These are phyloP conservation scores for Psittacula derbiana DNA, from an alignment of 2,797 vertebrate genomes.

Conservation along the genomic window DNA sequence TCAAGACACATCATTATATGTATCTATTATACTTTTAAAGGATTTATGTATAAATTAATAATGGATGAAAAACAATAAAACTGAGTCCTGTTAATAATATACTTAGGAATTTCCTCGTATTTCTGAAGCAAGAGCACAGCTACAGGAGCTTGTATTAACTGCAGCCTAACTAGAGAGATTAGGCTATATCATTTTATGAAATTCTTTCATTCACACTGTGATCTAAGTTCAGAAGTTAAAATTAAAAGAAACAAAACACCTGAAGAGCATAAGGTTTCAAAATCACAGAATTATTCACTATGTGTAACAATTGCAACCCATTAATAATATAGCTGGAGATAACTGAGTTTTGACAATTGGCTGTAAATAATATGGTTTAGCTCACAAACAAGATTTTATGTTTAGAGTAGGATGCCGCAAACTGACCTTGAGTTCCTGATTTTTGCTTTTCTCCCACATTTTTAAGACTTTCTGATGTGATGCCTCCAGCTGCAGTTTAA, in stretches of 20 bases:
- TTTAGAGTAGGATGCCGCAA: not conserved
- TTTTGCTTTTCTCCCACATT: conserved; percentile 67
- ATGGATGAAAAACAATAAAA: not conserved
- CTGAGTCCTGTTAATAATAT: not conserved
- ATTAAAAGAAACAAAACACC: not conserved
- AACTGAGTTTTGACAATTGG: not conserved
- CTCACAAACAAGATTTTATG: not conserved
- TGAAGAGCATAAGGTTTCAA: not conserved
- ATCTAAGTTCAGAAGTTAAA: not conserved
- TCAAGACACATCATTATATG: not conserved
- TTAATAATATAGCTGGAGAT: not conserved
- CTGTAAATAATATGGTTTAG: not conserved
- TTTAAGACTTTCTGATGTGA: conserved; percentile 66
- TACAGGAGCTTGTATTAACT: not conserved
- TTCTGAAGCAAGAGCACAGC: not conserved
- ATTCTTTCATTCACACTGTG: not conserved
- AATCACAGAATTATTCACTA: not conserved
- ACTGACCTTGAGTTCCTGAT: conserved; percentile 72
- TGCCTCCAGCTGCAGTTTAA: conserved; percentile 81
- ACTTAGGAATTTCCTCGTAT: not conserved
- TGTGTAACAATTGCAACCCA: not conserved
- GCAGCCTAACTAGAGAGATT: not conserved
- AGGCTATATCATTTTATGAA: not conserved
- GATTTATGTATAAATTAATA: not conserved
- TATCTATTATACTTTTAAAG: not conserved